Evolutionary conservation across 1,140 invertebrate species (phyloP).

Genomic region (Drosophila ficusphila): DNA sequence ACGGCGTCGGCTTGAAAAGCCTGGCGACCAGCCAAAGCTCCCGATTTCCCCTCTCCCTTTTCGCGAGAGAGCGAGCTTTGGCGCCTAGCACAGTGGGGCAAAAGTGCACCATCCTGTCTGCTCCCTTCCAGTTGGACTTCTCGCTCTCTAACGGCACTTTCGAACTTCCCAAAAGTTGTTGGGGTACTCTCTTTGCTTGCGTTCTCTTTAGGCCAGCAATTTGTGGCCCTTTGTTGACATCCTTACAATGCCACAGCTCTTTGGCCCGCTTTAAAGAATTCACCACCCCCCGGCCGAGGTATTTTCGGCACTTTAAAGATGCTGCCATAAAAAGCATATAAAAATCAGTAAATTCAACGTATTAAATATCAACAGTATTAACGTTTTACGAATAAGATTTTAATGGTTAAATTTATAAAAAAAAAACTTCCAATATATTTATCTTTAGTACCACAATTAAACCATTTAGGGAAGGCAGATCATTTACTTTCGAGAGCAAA

Average conservation of each 20-base stretch:
- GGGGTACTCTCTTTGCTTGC: slow-evolving; percentile 4
- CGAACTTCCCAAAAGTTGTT: slow-evolving; percentile 12
- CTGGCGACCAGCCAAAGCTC: slow-evolving; percentile 47
- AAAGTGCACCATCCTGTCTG: slow-evolving; percentile 15
- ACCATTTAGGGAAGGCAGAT: too few species aligned
- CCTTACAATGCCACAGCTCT: slow-evolving; percentile 11
- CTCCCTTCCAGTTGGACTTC: slow-evolving; percentile 36
- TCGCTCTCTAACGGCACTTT: slow-evolving; percentile 8
- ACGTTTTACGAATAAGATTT: too few species aligned
- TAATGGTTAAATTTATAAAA: too few species aligned
- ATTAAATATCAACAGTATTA: too few species aligned
- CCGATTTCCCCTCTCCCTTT: slow-evolving; percentile 22
- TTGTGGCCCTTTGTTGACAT: slow-evolving; percentile 43
- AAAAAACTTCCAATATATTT: too few species aligned
- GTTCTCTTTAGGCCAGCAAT: slow-evolving; percentile 15
- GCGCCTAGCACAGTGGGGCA: slow-evolving; percentile 52
- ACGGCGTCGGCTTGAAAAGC: slow-evolving; percentile 27
- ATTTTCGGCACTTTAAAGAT: background rate
- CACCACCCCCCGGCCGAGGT: background rate
- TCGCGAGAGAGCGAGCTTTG: slow-evolving; percentile 45
- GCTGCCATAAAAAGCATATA: background rate
- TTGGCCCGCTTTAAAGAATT: background rate
- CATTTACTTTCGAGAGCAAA: too few species aligned
- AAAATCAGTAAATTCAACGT: too few species aligned
- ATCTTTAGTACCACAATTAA: too few species aligned